These are phyloP conservation scores for Acleris sparsana DNA, from an alignment of 2,888 invertebrate species.

Conservation along the genomic window DNA sequence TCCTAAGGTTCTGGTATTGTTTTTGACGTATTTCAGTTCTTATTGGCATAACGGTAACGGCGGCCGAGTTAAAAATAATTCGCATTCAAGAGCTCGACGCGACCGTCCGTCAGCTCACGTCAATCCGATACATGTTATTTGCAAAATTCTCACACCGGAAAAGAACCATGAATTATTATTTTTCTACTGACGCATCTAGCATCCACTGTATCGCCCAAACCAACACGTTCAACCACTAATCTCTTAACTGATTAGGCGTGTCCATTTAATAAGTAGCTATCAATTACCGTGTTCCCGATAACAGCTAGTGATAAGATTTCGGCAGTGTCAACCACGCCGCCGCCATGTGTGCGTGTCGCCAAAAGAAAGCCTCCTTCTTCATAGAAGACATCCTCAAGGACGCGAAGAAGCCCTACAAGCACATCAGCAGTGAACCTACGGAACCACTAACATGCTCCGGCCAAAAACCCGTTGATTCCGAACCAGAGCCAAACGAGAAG, in stretches of 20 bases:
- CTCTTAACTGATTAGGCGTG: constrained; percentile 65
- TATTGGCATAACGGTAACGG: no score
- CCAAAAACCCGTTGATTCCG: constrained; percentile 18
- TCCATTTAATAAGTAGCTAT: constrained; percentile 80
- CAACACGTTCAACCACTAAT: constrained; percentile 48
- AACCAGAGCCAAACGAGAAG: constrained; percentile 39
- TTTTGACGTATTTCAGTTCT: no score
- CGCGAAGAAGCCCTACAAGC: constrained; percentile 59
- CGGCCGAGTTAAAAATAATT: no score
- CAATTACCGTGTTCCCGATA: constrained; percentile 73
- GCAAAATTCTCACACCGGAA: no score
- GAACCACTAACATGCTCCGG: constrained; percentile 53
- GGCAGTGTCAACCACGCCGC: constrained; percentile 64
- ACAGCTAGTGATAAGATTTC: constrained; percentile 66
- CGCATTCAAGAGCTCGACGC: no score
- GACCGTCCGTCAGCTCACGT: no score
- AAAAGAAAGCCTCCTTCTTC: constrained; percentile 72
- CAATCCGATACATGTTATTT: no score
- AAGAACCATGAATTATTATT: no score
- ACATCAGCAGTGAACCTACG: constrained; percentile 58
- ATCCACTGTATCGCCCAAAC: not conserved
- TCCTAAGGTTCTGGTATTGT: no score
- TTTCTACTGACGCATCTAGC: constrained; percentile 20
- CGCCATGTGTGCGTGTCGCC: constrained; percentile 77
- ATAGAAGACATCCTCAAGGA: constrained; percentile 74